Evolutionary conservation across 2,797 vertebrate genomes (phyloP).

Genomic region (Hypotaenidia philippensis): DNA sequence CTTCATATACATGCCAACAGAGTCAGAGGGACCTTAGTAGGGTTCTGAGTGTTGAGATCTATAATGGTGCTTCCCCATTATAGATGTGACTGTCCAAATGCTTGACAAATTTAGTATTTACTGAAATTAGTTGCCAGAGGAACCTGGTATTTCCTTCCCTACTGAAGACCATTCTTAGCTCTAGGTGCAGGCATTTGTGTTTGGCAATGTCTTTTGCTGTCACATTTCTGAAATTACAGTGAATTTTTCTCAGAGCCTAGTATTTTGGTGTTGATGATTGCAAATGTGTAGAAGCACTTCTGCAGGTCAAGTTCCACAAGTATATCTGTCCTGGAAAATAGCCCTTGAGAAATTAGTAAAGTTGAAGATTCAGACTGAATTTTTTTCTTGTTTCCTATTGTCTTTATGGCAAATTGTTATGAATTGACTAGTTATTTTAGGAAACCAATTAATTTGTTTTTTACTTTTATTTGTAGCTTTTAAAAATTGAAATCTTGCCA

Average conservation of each 20-base stretch:
- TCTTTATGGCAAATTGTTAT: not conserved
- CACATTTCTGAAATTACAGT: not conserved
- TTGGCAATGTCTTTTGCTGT: not conserved
- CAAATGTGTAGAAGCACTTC: not conserved
- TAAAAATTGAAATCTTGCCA: not conserved
- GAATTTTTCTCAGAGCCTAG: not conserved
- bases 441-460: not conserved
- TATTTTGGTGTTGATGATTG: not conserved
- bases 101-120: not conserved
- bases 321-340: not conserved
- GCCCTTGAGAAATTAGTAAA: not conserved
- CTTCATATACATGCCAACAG: not conserved
- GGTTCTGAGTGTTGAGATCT: not conserved
- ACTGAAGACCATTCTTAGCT: not conserved
- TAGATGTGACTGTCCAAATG: not conserved
- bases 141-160: not conserved
- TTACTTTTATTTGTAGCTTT: slow-evolving; percentile 2
- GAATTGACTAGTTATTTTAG: not conserved
- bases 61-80: not conserved
- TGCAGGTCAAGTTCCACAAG: not conserved
- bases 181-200: not conserved
- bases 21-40: not conserved
- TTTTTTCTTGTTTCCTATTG: not conserved
- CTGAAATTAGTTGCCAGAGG: not conserved
- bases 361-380: not conserved